A percentile compares a stretch with the other conserved stretches of the same genome.
phyloP scores from a whole-genome alignment of 2,113 vertebrate genomes.

The Siniperca chuatsi region DNA sequence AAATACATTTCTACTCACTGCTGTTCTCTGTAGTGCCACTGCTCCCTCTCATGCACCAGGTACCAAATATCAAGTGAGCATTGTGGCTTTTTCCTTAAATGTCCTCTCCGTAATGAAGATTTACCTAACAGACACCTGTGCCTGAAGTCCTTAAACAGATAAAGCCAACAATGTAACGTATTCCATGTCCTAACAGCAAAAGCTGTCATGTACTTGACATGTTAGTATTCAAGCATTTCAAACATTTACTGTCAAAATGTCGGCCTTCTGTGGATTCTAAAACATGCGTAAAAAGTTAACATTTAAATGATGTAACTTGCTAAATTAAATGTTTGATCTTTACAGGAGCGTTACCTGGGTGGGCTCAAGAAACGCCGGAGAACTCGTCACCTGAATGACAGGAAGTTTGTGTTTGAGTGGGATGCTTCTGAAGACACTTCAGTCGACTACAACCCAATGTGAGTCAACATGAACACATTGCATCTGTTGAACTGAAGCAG shows the following conservation, averaged over 20 bases:
- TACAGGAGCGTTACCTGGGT: conserved; percentile 95
- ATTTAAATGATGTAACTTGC: background rate
- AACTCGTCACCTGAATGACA: conserved; percentile 96
- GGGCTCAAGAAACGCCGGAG: conserved; percentile 95
- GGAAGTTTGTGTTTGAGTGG: conserved; percentile 99
- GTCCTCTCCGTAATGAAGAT: background rate
- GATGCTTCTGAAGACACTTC: conserved; percentile 97
- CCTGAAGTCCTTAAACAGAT: too few species aligned
- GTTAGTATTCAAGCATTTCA: background rate
- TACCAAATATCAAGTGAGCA: background rate
- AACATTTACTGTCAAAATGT: background rate
- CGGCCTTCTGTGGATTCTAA: background rate
- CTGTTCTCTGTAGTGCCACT: background rate
- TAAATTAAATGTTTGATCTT: background rate
- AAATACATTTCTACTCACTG: background rate
- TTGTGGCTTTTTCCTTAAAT: background rate
- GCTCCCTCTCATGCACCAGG: background rate
- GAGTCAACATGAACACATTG: conserved; percentile 68
- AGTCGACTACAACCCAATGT: conserved; percentile 97
- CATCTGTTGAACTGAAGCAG: background rate
- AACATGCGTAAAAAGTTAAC: background rate
- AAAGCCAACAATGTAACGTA: too few species aligned
- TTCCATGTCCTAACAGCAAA: too few species aligned
- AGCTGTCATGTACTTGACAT: too few species aligned
- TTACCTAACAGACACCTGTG: too few species aligned